phyloP scores from a whole-genome alignment of 37 sponge, comb jelly and placozoan species.

The Corticium candelabrum region DNA sequence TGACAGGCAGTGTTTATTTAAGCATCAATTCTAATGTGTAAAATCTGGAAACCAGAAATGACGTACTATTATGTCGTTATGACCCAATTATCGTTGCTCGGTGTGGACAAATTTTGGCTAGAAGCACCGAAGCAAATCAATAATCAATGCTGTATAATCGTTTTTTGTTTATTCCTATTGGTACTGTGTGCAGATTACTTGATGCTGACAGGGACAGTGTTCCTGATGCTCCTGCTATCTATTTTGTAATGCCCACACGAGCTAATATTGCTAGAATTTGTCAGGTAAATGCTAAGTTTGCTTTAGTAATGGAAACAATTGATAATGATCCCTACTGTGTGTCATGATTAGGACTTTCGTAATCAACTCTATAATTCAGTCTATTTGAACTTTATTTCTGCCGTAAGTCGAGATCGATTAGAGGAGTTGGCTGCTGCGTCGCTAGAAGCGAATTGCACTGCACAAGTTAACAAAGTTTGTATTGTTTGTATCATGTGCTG shows the following conservation, averaged over 20 bases:
- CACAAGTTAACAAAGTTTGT: conserved; percentile 61
- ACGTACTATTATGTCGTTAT: too few relatives aligned
- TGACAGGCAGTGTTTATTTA: too few relatives aligned
- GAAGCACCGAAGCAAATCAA: too few relatives aligned
- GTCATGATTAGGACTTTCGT: conserved; percentile 34
- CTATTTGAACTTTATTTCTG: conserved; percentile 88
- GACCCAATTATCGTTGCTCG: too few relatives aligned
- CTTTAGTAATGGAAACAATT: background rate
- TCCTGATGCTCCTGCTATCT: conserved; percentile 84
- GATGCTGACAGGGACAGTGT: conserved; percentile 70
- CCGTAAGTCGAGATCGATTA: conserved; percentile 63
- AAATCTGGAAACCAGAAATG: too few relatives aligned
- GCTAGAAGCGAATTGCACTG: conserved; percentile 48
- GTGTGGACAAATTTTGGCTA: too few relatives aligned
- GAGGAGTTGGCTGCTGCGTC: conserved; percentile 83
- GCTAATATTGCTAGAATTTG: conserved; percentile 71
- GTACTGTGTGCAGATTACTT: conserved; percentile 50
- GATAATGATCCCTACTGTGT: background rate
- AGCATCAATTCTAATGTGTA: too few relatives aligned
- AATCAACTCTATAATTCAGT: conserved; percentile 70
- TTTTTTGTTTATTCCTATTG: too few relatives aligned
- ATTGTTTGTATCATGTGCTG: background rate
- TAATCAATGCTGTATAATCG: too few relatives aligned
- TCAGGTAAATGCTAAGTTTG: conserved; percentile 18
- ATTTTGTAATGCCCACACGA: conserved; percentile 72